A percentile compares a stretch with the other conserved stretches of the same genome.
phyloP scores from a whole-genome alignment of 2,888 invertebrate species.

The Chaitophorus viminalis region DNA sequence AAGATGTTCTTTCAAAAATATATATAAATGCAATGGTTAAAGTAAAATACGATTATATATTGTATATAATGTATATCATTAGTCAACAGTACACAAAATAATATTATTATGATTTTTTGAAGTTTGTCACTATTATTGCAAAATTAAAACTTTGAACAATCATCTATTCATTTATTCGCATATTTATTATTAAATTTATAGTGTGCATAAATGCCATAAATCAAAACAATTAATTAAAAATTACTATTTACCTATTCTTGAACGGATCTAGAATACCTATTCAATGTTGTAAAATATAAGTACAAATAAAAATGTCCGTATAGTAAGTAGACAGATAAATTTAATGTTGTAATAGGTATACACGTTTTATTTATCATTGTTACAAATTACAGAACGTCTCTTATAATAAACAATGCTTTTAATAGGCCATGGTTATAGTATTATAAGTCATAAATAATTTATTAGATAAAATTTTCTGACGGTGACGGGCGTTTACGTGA shows the following conservation, averaged over 20 bases:
- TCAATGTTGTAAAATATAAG: neutral
- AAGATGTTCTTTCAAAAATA: no score
- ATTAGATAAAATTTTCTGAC: conserved; percentile 8
- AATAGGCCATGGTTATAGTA: neutral
- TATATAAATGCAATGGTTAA: no score
- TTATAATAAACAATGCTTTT: conserved; percentile 12
- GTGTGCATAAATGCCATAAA: neutral
- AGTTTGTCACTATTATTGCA: neutral
- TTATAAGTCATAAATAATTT: conserved; percentile 18
- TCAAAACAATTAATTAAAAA: neutral
- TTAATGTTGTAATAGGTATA: neutral
- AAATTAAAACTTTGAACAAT: neutral
- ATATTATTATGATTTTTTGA: neutral
- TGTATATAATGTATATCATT: no score
- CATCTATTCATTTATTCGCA: neutral
- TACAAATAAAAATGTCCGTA: neutral
- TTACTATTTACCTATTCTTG: neutral
- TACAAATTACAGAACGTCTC: neutral
- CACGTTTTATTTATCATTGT: neutral
- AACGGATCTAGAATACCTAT: neutral
- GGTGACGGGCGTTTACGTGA: neutral
- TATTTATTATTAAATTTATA: neutral
- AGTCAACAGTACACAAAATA: neutral
- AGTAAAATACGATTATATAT: no score
- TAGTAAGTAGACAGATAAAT: neutral